Conservation (phyloP, 2,797 vertebrate genomes). For the Neosilurus mollespiculum region DNA sequence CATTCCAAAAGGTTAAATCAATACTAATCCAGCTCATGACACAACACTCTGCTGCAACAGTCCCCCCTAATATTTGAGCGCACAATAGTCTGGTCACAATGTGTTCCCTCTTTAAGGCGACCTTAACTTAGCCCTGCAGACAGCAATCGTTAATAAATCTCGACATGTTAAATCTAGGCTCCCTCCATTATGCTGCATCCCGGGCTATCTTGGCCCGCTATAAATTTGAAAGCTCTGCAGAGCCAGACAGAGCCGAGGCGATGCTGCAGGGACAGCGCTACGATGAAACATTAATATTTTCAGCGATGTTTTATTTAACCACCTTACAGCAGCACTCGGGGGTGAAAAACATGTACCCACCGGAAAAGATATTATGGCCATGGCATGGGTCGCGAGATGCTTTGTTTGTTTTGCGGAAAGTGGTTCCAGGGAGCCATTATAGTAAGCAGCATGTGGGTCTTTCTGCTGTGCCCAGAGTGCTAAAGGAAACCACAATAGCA, state of each 20-base stretch:
- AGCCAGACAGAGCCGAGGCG: slow-evolving; percentile 28
- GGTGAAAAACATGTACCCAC: slow-evolving; percentile 55
- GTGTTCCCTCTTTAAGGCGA: slow-evolving; percentile 11
- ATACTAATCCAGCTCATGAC: slow-evolving; percentile 2
- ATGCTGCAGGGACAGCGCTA: slow-evolving; percentile 17
- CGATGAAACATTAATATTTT: slow-evolving; percentile 58
- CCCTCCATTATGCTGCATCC: slow-evolving; percentile 24
- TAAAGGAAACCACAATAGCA: slow-evolving; percentile 12
- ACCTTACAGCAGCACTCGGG: slow-evolving; percentile 46
- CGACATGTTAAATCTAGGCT: slow-evolving; percentile 40
- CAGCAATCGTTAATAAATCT: slow-evolving; percentile 48
- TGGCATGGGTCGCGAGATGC: slow-evolving; percentile 38
- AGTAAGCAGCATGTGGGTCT: slow-evolving; percentile 30
- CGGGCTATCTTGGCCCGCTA: slow-evolving; percentile 39
- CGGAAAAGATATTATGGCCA: slow-evolving; percentile 54
- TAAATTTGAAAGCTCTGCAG: slow-evolving; percentile 43
- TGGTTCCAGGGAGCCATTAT: slow-evolving; percentile 45
- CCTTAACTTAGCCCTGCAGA: slow-evolving; percentile 30
- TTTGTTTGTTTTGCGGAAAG: slow-evolving; percentile 51
- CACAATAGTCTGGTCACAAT: no score
- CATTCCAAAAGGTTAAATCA: slow-evolving; percentile 11
- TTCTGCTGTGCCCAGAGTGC: slow-evolving; percentile 24
- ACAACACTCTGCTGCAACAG: neutral
- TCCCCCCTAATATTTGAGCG: slow-evolving; percentile 10
- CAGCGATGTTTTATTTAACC: slow-evolving; percentile 58